These are phyloP conservation scores for Aphidius gifuensis DNA, from an alignment of 1,140 invertebrate species.

Conservation along the genomic window DNA sequence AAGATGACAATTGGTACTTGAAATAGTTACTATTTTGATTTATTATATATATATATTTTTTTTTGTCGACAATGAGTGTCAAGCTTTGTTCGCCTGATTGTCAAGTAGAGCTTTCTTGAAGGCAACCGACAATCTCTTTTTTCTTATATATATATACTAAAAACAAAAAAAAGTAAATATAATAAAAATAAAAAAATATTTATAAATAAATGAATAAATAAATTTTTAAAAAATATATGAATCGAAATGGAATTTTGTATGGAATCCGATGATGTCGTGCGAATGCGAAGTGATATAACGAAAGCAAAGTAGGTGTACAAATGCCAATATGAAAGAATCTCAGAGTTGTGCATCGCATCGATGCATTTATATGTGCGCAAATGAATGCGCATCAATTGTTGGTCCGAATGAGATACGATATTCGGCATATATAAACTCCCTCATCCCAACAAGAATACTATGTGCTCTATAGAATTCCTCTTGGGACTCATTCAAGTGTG, in stretches of 20 bases:
- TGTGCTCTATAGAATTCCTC: constrained; percentile 4
- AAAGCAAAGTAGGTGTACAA: neutral
- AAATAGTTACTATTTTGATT: no score
- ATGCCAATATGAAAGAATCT: neutral
- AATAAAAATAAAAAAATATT: neutral
- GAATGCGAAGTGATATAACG: constrained; percentile 7
- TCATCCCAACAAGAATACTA: neutral
- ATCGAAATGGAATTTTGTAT: no score
- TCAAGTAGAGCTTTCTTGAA: no score
- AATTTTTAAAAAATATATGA: no score
- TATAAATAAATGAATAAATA: no score
- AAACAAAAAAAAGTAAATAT: neutral
- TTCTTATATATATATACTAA: no score
- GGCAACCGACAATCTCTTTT: no score
- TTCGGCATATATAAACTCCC: constrained; percentile 4
- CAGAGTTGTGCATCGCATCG: constrained; percentile 5
- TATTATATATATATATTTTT: no score
- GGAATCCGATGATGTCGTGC: neutral
- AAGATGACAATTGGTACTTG: no score
- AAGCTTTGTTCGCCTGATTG: no score
- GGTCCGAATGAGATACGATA: constrained; percentile 3
- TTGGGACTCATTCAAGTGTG: constrained; percentile 10
- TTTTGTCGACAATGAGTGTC: no score
- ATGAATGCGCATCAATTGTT: constrained; percentile 10
- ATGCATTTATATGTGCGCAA: constrained; percentile 15